A percentile compares a stretch with the other conserved stretches of the same genome.
These are phyloP conservation scores for Pseudomugil tenellus DNA, from an alignment of 2,797 vertebrate genomes.

Conservation along the genomic window DNA sequence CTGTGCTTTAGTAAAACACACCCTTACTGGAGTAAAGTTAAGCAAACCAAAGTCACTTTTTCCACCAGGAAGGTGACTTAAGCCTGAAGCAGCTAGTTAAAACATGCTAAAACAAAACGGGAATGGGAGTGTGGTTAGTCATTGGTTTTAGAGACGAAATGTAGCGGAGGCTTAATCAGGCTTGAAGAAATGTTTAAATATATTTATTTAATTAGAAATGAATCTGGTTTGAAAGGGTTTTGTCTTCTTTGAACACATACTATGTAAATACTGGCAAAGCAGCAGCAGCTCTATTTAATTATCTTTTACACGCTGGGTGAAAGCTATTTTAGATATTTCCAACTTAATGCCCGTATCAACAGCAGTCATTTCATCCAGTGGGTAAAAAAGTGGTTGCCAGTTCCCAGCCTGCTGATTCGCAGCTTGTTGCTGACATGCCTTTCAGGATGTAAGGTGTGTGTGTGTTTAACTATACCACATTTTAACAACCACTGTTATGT, in stretches of 20 bases:
- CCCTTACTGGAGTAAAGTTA: constrained; percentile 3
- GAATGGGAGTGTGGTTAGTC: background rate
- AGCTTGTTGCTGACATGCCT: constrained; percentile 23
- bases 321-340: constrained; percentile 6
- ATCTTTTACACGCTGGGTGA: background rate
- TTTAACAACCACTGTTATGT: constrained; percentile 57
- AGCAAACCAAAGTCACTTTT: constrained; percentile 14
- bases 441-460: constrained; percentile 30
- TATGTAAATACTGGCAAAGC: too few relatives aligned
- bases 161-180: background rate
- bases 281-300: background rate
- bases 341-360: constrained; percentile 1
- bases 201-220: background rate
- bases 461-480: constrained; percentile 36
- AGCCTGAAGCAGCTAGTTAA: constrained; percentile 12
- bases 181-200: background rate
- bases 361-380: constrained; percentile 21
- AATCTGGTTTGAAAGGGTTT: background rate
- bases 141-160: background rate
- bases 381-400: constrained; percentile 33
- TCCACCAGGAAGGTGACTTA: constrained; percentile 5
- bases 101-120: constrained; percentile 20
- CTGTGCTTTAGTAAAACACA: background rate
- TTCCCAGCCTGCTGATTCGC: background rate
- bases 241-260: too few relatives aligned